Conservation (phyloP, 1,140 invertebrate species). For the Euwallacea fornicatus region DNA sequence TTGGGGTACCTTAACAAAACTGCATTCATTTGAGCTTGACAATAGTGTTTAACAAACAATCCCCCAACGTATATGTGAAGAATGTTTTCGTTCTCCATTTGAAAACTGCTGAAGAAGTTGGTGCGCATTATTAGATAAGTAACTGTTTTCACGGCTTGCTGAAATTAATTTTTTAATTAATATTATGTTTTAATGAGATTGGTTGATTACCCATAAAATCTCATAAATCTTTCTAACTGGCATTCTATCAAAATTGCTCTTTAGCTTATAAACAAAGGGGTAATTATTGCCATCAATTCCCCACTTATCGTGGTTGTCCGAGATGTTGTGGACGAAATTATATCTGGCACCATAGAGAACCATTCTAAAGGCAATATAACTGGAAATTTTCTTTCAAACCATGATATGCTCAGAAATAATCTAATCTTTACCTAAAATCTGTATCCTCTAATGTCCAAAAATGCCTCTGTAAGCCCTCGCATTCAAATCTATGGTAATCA, state of each 20-base stretch:
- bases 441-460: slow-evolving; percentile 35
- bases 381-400: slow-evolving; percentile 5
- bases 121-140: slow-evolving; percentile 30
- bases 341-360: slow-evolving; percentile 32
- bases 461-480: slow-evolving; percentile 39
- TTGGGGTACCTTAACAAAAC: slow-evolving; percentile 29
- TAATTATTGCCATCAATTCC: slow-evolving; percentile 30
- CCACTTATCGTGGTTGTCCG: slow-evolving; percentile 4
- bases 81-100: slow-evolving; percentile 4
- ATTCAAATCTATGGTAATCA: slow-evolving; percentile 33
- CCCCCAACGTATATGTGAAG: slow-evolving; percentile 30
- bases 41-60: slow-evolving; percentile 39
- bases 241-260: slow-evolving; percentile 26
- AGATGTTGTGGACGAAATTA: slow-evolving; percentile 6
- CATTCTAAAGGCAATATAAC: slow-evolving; percentile 37
- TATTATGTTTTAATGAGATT: not conserved
- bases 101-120: slow-evolving; percentile 25
- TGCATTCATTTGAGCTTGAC: slow-evolving; percentile 32
- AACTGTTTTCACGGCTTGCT: slow-evolving; percentile 24
- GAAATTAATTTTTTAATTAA: not conserved
- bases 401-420: not conserved
- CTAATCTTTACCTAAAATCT: slow-evolving; percentile 24
- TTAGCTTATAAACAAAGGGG: slow-evolving; percentile 22
- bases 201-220: slow-evolving; percentile 30
- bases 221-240: slow-evolving; percentile 19